Evolutionary conservation across 2,888 invertebrate species (phyloP).

Genomic region (Globia sparganii): DNA sequence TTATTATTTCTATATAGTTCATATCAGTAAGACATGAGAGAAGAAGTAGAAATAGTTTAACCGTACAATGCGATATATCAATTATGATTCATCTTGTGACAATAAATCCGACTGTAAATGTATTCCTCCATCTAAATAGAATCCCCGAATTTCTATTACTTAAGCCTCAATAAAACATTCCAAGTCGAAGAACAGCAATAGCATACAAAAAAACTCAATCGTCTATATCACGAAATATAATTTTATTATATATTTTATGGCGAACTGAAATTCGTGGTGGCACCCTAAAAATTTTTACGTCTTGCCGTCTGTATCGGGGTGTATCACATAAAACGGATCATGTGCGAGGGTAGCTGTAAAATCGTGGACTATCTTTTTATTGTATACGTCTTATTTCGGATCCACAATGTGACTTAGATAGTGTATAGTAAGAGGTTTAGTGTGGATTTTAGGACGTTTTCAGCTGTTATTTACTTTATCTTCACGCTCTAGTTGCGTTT

Average conservation of each 20-base stretch:
- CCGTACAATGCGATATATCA: not conserved
- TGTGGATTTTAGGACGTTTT: slow-evolving; percentile 48
- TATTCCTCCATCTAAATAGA: slow-evolving; percentile 2
- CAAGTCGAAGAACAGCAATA: slow-evolving; percentile 24
- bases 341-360: slow-evolving; percentile 71
- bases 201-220: slow-evolving; percentile 54
- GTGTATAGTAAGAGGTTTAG: slow-evolving; percentile 45
- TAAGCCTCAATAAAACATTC: slow-evolving; percentile 42
- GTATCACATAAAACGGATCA: slow-evolving; percentile 75
- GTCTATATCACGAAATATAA: slow-evolving; percentile 54
- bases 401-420: slow-evolving; percentile 52
- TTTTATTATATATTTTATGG: slow-evolving; percentile 66
- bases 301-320: slow-evolving; percentile 72
- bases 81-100: not conserved
- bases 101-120: not conserved
- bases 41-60: not conserved
- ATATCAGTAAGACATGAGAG: too few relatives aligned
- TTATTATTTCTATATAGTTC: not conserved
- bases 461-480: slow-evolving; percentile 45
- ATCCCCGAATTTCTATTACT: slow-evolving; percentile 40
- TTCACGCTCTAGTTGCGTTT: slow-evolving; percentile 52
- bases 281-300: slow-evolving; percentile 81
- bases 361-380: slow-evolving; percentile 71
- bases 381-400: slow-evolving; percentile 68
- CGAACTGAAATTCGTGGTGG: slow-evolving; percentile 63